Evolutionary conservation across 2,797 vertebrate species (phyloP).

Genomic region (Crocidura indochinensis): DNA sequence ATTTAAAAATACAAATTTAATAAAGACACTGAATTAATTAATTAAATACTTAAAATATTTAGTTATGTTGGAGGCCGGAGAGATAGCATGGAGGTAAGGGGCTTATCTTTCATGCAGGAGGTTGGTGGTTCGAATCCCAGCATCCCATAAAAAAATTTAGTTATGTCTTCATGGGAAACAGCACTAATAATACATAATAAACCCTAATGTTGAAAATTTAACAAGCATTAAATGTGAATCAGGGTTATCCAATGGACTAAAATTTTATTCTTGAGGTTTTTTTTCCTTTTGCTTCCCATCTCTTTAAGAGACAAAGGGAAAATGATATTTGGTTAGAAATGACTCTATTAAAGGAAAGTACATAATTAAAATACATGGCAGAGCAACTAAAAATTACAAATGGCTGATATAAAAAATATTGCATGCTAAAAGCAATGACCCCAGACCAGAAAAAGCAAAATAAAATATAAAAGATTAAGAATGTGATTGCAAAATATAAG

Average conservation of each 20-base stretch:
- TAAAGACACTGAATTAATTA: neutral
- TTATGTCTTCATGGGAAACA: neutral
- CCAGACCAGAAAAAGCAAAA: conserved; percentile 14
- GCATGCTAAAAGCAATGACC: neutral
- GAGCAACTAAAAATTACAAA: neutral
- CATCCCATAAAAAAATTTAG: no score
- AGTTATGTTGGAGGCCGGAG: no score
- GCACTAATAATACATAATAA: neutral
- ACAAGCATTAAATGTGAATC: neutral
- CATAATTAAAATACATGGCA: neutral
- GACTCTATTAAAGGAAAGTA: neutral
- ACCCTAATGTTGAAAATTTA: neutral
- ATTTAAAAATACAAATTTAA: neutral
- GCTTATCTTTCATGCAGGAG: no score
- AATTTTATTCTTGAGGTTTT: neutral
- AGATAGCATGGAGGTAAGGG: no score
- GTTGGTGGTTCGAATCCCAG: no score
- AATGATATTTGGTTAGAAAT: neutral
- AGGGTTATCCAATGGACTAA: neutral
- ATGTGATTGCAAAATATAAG: conserved; percentile 27
- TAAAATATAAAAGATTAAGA: neutral
- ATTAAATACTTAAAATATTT: no score
- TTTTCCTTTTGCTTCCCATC: neutral
- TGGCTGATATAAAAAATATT: neutral
- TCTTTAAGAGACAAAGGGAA: neutral